These are phyloP conservation scores for Mythimna impura DNA, from an alignment of 2,888 invertebrate species.

Conservation along the genomic window DNA sequence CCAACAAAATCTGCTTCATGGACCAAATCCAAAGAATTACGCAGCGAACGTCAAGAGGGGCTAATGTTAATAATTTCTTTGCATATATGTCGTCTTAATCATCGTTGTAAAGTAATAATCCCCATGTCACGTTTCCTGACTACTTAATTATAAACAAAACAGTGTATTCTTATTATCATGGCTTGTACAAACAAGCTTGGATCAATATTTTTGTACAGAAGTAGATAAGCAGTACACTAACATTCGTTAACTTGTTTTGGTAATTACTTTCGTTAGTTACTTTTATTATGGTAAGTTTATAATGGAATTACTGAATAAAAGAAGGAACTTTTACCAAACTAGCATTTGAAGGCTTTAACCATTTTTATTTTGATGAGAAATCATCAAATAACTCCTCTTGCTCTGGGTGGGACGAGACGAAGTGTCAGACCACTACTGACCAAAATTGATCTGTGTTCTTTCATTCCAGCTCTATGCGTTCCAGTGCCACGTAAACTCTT, in stretches of 20 bases:
- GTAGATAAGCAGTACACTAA: slow-evolving; percentile 40
- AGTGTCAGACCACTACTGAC: too few species aligned
- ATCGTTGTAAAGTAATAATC: slow-evolving; percentile 51
- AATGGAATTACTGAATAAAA: not conserved
- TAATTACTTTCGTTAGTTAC: slow-evolving; percentile 35
- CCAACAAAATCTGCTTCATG: slow-evolving; percentile 16
- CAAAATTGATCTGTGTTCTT: too few species aligned
- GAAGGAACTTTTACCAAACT: not conserved
- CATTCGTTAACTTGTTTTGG: slow-evolving; percentile 31
- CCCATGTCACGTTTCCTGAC: slow-evolving; percentile 58
- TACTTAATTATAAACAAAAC: slow-evolving; percentile 66
- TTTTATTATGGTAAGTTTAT: slow-evolving; percentile 10
- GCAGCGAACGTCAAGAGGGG: slow-evolving; percentile 8
- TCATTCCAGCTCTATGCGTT: too few species aligned
- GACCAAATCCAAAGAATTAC: slow-evolving; percentile 11
- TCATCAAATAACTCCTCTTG: too few species aligned
- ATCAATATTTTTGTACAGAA: slow-evolving; percentile 74
- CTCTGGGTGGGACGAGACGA: too few species aligned
- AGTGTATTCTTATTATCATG: slow-evolving; percentile 64
- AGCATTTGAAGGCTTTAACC: not conserved
- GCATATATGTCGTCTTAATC: slow-evolving; percentile 20
- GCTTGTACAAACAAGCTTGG: slow-evolving; percentile 70
- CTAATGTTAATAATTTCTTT: slow-evolving; percentile 42
- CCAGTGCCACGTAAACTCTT: too few species aligned
- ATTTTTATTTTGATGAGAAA: too few species aligned